These are phyloP conservation scores for Paraescarpia echinospica DNA, from an alignment of 1,140 invertebrate species.

Conservation along the genomic window DNA sequence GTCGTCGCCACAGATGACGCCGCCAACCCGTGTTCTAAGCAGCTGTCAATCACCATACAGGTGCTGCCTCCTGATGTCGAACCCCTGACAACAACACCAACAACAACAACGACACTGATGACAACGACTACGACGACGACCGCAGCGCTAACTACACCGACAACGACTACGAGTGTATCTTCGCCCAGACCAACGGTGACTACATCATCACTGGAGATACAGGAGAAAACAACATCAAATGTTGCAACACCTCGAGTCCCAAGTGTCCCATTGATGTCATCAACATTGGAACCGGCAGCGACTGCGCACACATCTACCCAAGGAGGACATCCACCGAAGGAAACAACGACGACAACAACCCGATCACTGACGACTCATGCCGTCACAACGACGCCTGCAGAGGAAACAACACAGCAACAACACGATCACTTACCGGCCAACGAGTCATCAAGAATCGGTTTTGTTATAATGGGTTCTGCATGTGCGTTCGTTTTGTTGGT, in stretches of 20 bases:
- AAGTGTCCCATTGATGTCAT: no score
- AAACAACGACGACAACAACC: neutral
- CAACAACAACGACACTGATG: neutral
- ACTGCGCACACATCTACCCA: no score
- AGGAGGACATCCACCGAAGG: no score
- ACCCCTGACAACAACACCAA: neutral
- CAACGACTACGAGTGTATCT: no score
- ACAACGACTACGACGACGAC: neutral
- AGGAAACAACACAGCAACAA: neutral
- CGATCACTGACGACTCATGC: neutral
- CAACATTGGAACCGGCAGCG: no score
- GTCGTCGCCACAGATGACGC: neutral
- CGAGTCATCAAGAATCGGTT: neutral
- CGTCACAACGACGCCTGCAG: neutral
- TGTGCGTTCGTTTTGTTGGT: neutral
- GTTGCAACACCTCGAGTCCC: no score
- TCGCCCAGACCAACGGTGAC: no score
- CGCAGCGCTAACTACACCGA: no score
- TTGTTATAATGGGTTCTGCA: neutral
- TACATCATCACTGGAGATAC: no score
- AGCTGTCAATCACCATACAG: neutral
- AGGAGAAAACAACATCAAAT: no score
- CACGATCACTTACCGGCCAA: neutral
- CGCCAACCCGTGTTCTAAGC: neutral
- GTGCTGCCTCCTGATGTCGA: neutral